phyloP scores from a whole-genome alignment of 1,140 invertebrate species.

The Steinernema khuongi region DNA sequence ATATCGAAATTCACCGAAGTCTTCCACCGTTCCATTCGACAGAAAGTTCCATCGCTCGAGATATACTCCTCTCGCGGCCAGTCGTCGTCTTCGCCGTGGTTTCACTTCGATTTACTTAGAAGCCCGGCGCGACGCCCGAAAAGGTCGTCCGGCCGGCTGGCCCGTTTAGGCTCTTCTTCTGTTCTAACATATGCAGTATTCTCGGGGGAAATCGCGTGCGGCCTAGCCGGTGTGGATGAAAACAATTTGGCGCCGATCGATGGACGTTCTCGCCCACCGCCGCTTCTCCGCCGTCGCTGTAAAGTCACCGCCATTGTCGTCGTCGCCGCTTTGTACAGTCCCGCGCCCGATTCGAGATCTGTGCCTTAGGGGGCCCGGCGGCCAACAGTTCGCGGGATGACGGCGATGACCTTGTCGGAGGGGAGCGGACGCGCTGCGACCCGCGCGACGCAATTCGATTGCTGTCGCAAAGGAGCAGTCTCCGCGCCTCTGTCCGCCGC shows the following conservation, averaged over 20 bases:
- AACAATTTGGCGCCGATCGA: constrained; percentile 1
- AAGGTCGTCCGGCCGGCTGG: not conserved
- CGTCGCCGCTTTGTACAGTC: too few relatives aligned
- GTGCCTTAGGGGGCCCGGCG: too few relatives aligned
- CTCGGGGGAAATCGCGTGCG: not conserved
- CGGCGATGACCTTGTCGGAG: constrained; percentile 1
- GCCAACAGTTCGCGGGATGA: too few relatives aligned
- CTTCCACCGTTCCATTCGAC: not conserved
- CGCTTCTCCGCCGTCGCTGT: not conserved
- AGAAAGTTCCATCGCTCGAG: not conserved
- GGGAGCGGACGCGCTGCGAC: not conserved
- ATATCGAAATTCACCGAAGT: constrained; percentile 7
- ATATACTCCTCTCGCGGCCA: not conserved
- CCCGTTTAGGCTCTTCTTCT: not conserved
- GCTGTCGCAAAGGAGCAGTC: not conserved
- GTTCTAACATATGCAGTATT: not conserved
- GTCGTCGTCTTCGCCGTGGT: too few relatives aligned
- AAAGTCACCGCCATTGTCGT: not conserved
- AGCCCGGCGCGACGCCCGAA: not conserved
- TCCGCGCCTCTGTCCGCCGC: too few relatives aligned
- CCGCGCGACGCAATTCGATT: constrained; percentile 4
- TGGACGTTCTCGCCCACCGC: not conserved
- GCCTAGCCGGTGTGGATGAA: not conserved
- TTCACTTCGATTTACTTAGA: too few relatives aligned
- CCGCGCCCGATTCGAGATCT: too few relatives aligned